A percentile compares a stretch with the other conserved stretches of the same genome.
Conservation (phyloP, 2,113 vertebrate species). For the Pholis gunnellus region DNA sequence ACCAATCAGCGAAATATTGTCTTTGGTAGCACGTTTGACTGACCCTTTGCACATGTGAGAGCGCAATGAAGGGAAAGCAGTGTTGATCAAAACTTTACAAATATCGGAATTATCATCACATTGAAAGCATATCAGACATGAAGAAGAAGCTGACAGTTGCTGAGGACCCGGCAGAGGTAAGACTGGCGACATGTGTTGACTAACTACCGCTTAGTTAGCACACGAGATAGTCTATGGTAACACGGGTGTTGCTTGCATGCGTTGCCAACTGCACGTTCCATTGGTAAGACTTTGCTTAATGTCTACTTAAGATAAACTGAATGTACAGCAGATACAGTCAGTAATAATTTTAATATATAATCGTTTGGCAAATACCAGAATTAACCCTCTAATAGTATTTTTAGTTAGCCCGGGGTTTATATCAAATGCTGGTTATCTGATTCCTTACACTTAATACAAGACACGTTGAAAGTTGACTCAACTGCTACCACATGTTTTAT, state of each 20-base stretch:
- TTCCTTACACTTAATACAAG: background rate
- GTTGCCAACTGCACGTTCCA: background rate
- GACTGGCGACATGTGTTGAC: background rate
- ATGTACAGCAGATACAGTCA: background rate
- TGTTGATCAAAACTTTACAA: background rate
- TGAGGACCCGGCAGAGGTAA: slow-evolving; percentile 53
- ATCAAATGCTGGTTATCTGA: background rate
- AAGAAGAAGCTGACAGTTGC: slow-evolving; percentile 49
- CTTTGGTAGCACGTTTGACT: slow-evolving; percentile 15
- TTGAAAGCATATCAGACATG: slow-evolving; percentile 40
- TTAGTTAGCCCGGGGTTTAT: no score
- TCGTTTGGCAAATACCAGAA: background rate
- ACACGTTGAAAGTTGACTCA: background rate
- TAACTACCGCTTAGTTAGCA: background rate
- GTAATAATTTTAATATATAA: background rate
- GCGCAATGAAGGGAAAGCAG: background rate
- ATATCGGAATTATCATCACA: accelerated
- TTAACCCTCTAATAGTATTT: background rate
- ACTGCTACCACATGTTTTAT: background rate
- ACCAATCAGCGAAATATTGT: slow-evolving; percentile 57
- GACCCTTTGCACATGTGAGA: slow-evolving; percentile 74
- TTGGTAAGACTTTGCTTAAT: background rate
- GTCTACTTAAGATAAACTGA: background rate
- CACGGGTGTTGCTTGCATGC: background rate
- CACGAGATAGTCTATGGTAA: background rate